These are phyloP conservation scores for Neogale vison DNA, from an alignment of 2,113 vertebrate genomes.

Conservation along the genomic window DNA sequence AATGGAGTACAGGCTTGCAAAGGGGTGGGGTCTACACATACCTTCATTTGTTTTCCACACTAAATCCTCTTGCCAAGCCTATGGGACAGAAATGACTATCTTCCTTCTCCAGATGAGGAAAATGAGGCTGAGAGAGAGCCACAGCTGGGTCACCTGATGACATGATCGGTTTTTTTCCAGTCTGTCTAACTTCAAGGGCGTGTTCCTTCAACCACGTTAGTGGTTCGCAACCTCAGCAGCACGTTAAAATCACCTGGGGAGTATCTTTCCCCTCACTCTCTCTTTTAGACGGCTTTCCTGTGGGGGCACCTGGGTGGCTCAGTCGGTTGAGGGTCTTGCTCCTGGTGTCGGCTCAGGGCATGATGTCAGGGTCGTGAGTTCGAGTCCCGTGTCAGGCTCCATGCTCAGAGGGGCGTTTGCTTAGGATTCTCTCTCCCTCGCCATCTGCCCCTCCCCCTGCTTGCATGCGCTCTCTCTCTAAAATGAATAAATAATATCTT, in stretches of 20 bases:
- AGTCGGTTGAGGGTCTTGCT: neutral
- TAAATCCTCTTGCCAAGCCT: slow-evolving; percentile 24
- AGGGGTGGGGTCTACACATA: neutral
- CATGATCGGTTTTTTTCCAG: neutral
- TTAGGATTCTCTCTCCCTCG: neutral
- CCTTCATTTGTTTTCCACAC: slow-evolving; percentile 41
- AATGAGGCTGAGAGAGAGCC: slow-evolving; percentile 25
- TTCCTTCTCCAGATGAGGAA: slow-evolving; percentile 49
- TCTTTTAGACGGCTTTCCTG: neutral
- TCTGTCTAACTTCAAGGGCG: neutral
- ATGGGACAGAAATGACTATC: slow-evolving; percentile 35
- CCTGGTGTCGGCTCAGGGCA: neutral
- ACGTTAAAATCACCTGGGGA: neutral
- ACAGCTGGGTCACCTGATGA: slow-evolving; percentile 21
- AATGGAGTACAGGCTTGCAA: neutral
- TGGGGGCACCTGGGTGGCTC: neutral
- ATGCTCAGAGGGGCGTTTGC: neutral
- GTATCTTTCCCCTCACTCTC: neutral
- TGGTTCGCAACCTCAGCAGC: neutral
- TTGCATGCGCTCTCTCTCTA: neutral
- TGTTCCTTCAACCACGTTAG: neutral
- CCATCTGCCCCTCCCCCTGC: neutral
- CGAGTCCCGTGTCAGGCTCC: neutral
- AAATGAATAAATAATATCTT: neutral
- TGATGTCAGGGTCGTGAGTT: neutral